Percentiles rank a stretch among this genome's conserved stretches.
Conservation (phyloP, 1,140 invertebrate species). For the Druon quercuslanigerum region DNA sequence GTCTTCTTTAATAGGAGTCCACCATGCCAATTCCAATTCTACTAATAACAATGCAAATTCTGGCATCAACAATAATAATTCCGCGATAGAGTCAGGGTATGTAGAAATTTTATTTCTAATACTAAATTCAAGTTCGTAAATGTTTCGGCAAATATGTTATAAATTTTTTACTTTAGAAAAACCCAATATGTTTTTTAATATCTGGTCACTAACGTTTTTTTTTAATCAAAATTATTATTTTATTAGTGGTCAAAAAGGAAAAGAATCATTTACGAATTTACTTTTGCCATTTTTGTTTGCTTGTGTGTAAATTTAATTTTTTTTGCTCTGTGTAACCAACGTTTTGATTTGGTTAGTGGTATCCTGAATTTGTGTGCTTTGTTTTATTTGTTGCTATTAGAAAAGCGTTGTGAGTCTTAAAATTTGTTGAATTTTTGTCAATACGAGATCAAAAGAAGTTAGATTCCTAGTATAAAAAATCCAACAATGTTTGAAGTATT, state of each 20-base stretch:
- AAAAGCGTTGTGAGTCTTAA: not conserved
- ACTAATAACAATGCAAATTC: conserved; percentile 66
- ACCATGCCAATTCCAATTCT: conserved; percentile 65
- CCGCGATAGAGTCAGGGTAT: conserved; percentile 69
- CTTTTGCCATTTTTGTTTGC: conserved; percentile 2
- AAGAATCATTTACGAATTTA: not conserved
- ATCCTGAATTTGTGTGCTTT: not conserved
- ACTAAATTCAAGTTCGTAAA: conserved; percentile 4
- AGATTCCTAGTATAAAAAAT: too few relatives aligned
- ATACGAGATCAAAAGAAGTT: too few relatives aligned
- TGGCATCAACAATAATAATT: conserved; percentile 67
- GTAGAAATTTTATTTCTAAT: conserved; percentile 51
- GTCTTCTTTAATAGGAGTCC: conserved; percentile 73
- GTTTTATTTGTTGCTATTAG: not conserved
- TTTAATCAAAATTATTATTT: not conserved
- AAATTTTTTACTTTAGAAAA: not conserved
- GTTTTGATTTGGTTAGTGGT: not conserved
- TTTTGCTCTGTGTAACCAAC: not conserved
- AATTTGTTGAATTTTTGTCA: not conserved
- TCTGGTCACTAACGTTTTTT: not conserved
- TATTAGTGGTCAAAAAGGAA: not conserved
- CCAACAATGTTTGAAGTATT: too few relatives aligned
- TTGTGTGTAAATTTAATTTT: not conserved
- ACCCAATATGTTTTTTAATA: conserved; percentile 3
- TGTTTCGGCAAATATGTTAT: not conserved